Conservation (phyloP, 2,113 vertebrate genomes). For the Hyperopisus bebe region DNA sequence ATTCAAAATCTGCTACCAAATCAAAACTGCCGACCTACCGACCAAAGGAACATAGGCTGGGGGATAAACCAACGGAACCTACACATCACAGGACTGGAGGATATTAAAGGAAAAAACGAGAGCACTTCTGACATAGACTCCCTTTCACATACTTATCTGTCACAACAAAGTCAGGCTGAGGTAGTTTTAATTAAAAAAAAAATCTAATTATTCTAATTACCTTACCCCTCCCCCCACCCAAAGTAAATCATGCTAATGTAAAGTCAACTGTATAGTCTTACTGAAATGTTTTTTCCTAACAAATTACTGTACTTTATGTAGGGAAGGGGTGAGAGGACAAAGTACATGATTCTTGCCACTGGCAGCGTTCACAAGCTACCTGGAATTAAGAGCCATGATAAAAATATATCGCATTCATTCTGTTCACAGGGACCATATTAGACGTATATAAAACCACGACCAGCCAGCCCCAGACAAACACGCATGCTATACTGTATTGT, state of each 20-base stretch:
- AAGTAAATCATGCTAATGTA: constrained; percentile 1
- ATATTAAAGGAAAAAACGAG: background rate
- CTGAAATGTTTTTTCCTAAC: background rate
- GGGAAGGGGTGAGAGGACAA: background rate
- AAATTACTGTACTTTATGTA: background rate
- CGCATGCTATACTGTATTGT: constrained; percentile 3
- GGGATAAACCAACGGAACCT: background rate
- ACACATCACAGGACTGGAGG: background rate
- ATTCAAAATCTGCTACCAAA: constrained; percentile 15
- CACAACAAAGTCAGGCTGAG: constrained; percentile 21
- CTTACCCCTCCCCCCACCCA: background rate
- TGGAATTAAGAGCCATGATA: background rate
- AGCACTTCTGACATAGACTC: background rate
- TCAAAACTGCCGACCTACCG: background rate
- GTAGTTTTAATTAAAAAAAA: constrained; percentile 12
- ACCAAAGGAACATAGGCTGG: background rate
- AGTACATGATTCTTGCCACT: background rate
- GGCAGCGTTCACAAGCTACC: background rate
- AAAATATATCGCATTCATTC: background rate
- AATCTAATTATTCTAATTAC: background rate
- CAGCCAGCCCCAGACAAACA: background rate
- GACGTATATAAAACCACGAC: background rate
- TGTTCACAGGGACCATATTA: background rate
- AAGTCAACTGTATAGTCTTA: background rate
- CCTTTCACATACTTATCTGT: background rate